phyloP scores from a whole-genome alignment of 2,888 invertebrate genomes.

The Gymnocheta viridis region DNA sequence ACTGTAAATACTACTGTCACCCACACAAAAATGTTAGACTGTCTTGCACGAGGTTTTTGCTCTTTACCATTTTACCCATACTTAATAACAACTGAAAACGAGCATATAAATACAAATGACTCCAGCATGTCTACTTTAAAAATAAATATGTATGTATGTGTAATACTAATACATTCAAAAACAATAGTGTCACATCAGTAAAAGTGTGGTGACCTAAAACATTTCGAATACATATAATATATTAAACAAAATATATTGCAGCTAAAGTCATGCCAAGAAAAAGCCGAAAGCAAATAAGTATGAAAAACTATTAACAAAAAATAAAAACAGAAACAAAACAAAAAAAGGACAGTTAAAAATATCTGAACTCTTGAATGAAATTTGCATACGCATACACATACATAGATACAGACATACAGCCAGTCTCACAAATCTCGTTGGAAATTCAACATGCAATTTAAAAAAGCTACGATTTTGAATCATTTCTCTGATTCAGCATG shows the following conservation, averaged over 20 bases:
- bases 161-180: not conserved
- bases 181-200: constrained; percentile 18
- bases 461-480: too few species aligned
- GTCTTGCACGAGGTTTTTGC: not conserved
- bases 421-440: not conserved
- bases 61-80: not conserved
- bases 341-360: constrained; percentile 33
- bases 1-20: not conserved
- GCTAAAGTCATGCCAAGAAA: constrained; percentile 32
- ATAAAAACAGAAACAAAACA: too few species aligned
- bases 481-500: too few species aligned
- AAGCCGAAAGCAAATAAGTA: not conserved
- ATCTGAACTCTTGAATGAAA: constrained; percentile 57
- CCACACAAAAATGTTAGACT: constrained; percentile 1
- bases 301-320: constrained; percentile 8
- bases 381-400: not conserved
- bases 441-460: not conserved
- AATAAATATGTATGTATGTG: not conserved
- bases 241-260: constrained; percentile 11
- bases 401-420: not conserved
- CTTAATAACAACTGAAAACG: constrained; percentile 9
- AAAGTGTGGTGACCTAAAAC: constrained; percentile 67
- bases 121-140: constrained; percentile 60
- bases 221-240: constrained; percentile 37
- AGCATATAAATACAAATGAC: constrained; percentile 37